These are phyloP conservation scores for Morelia viridis DNA, from an alignment of 2,797 vertebrate genomes.

Conservation along the genomic window DNA sequence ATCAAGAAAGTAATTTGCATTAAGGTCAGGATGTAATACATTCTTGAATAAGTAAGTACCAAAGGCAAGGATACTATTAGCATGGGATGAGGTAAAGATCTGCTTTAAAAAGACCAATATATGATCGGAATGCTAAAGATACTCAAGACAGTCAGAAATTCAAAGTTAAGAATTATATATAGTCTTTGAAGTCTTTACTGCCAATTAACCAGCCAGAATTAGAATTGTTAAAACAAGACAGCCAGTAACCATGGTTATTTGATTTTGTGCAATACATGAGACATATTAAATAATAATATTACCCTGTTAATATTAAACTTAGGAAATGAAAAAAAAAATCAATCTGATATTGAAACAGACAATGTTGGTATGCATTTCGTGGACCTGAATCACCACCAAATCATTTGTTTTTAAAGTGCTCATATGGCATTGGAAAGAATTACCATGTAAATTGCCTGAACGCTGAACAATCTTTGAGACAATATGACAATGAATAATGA, in stretches of 20 bases:
- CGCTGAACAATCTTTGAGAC: not conserved
- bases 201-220: not conserved
- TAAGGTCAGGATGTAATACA: slow-evolving; percentile 11
- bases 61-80: not conserved
- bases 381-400: not conserved
- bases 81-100: slow-evolving; percentile 20
- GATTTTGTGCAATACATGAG: not conserved
- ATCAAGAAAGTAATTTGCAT: slow-evolving; percentile 20
- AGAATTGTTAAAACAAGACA: not conserved
- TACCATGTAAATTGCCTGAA: not conserved
- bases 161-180: slow-evolving; percentile 25
- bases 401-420: not conserved
- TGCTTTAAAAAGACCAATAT: not conserved
- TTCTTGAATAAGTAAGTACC: slow-evolving; percentile 1
- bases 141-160: not conserved
- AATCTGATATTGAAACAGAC: not conserved
- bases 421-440: not conserved
- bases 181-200: not conserved
- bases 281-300: not conserved
- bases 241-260: not conserved
- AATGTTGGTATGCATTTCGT: not conserved
- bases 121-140: not conserved
- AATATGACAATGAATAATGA: not conserved
- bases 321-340: not conserved
- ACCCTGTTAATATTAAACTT: not conserved